Base-by-base conservation (phyloP, 2,113 vertebrate genomes). In the Malurus cyaneus region DNA sequence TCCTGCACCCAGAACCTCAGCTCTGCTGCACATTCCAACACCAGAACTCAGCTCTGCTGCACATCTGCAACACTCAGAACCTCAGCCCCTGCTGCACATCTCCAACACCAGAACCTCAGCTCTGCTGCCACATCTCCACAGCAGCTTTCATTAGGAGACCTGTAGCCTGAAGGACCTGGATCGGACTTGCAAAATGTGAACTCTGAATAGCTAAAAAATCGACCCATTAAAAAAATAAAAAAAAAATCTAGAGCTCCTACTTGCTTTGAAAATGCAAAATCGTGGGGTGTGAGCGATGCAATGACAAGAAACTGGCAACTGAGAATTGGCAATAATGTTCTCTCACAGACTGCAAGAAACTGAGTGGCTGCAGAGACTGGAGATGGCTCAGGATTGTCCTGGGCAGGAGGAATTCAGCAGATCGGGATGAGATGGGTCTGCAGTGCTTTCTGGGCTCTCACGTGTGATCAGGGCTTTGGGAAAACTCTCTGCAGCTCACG, bases 391-490 rank as follows among this genome's bases (percentile, higher is more conserved):
- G 41, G 26, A 14, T 47, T 57, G 8, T 26, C n/a, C 59, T 71
- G 18, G 44, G 66, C 59, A 64, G 47, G 0, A 53, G 32, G 25
- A 60, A 31, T 9, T 21, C 57, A 34, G 62, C 62, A 82, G 62
- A 41, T 34, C 0, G 0, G 1, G 23, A 2, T 21, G 9, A n/a
- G 9, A 20, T 21, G n/a, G 49, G 16, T 8, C 31, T 77, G 76
- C 67, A 70, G 67, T 8, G 60, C 53, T n/a, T 36, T 41, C 32
- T 36, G 25, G 41, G 44, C 20, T 72, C 67, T 66, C 8, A 6
- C 0, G 2, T 9, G 29, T 6, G 42, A 31, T 7, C 46, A 53
- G 44, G 53, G 61, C 19, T 5, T 47, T 61, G 39, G 25, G 26
- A n/a, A 56, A 47, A 12, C 25, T 14, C 62, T 23, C 54, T 32